Evolutionary conservation across 2,888 invertebrate species (phyloP).

Genomic region (Seira musarum): DNA sequence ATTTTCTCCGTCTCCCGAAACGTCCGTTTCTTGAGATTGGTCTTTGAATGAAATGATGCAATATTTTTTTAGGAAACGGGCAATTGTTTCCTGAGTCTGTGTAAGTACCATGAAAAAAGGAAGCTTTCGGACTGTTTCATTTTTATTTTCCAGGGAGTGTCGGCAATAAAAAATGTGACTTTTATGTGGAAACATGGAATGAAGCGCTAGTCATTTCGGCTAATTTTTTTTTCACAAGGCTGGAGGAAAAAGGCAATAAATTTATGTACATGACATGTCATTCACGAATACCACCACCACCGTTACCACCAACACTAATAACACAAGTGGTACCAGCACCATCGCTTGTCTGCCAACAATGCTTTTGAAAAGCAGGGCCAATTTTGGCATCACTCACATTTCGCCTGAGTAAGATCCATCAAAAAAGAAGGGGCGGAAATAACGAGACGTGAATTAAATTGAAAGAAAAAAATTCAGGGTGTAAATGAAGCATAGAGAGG

Average conservation of each 20-base stretch:
- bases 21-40: too few species aligned
- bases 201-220: not conserved
- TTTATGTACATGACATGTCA: slow-evolving; percentile 42
- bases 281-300: slow-evolving; percentile 21
- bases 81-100: not conserved
- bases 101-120: not conserved
- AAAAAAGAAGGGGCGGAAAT: slow-evolving; percentile 36
- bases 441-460: slow-evolving; percentile 56
- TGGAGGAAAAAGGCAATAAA: slow-evolving; percentile 31
- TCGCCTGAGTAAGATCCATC: slow-evolving; percentile 7
- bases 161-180: not conserved
- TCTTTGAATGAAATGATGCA: not conserved
- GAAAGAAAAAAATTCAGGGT: slow-evolving; percentile 18
- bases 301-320: too few species aligned
- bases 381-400: too few species aligned
- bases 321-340: too few species aligned
- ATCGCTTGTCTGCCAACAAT: too few species aligned
- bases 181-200: not conserved
- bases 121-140: too few species aligned
- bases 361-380: too few species aligned
- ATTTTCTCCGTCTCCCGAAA: slow-evolving; percentile 17
- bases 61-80: not conserved
- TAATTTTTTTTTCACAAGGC: not conserved
- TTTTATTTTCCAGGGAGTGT: too few species aligned
- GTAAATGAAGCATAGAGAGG: slow-evolving; percentile 23